Conservation (phyloP, 1,140 invertebrate species). For the Bombyx mandarina region DNA sequence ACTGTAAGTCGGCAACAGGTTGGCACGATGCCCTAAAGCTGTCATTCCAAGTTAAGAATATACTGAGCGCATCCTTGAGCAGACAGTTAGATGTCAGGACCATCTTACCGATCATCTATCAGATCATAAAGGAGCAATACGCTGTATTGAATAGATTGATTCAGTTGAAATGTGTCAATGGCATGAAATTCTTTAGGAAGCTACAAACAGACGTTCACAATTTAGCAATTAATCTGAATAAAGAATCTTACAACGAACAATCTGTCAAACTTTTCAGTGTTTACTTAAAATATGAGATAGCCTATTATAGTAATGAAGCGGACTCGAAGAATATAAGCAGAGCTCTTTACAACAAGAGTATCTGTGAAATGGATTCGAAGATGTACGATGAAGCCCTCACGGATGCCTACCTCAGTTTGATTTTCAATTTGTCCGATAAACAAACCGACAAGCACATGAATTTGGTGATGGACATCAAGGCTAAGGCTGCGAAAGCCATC, state of each 20-base stretch:
- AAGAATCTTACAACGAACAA: conserved; percentile 29
- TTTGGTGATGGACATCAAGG: conserved; percentile 53
- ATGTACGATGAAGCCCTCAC: conserved; percentile 31
- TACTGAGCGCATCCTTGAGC: conserved; percentile 20
- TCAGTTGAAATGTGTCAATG: conserved; percentile 29
- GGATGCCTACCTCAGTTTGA: conserved; percentile 45
- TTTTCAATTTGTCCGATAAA: conserved; percentile 30
- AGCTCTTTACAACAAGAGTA: conserved; percentile 54
- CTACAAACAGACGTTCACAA: conserved; percentile 51
- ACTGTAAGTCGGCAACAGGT: conserved; percentile 36
- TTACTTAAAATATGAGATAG: conserved; percentile 41
- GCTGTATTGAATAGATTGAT: conserved; percentile 29
- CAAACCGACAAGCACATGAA: conserved; percentile 45
- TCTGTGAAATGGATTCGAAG: conserved; percentile 45
- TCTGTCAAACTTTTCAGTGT: conserved; percentile 47
- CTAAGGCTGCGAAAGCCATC: conserved; percentile 34
- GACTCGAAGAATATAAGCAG: conserved; percentile 43
- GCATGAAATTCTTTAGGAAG: conserved; percentile 37
- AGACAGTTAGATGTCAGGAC: conserved; percentile 17
- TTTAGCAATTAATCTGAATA: conserved; percentile 40
- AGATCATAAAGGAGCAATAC: conserved; percentile 35
- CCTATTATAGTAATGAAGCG: conserved; percentile 17
- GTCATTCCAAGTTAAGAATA: conserved; percentile 36
- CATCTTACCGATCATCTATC: conserved; percentile 21
- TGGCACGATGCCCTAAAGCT: conserved; percentile 46